Conservation (phyloP, 2,113 vertebrate genomes). For the Microtus ochrogaster region DNA sequence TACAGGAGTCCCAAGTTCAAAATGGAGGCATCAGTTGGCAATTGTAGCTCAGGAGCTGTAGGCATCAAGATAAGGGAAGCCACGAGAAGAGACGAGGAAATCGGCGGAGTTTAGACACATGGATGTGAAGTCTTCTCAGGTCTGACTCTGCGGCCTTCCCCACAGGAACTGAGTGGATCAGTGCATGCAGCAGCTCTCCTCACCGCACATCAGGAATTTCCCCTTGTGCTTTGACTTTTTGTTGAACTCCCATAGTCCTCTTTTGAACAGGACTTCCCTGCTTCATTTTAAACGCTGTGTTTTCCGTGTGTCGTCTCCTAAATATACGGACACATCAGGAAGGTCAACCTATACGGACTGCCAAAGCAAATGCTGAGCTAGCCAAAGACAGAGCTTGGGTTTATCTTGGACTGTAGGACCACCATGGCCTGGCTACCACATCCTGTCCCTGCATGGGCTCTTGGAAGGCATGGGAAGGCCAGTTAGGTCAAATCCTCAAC, state of each 20-base stretch:
- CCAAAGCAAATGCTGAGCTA: slow-evolving; percentile 71
- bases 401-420: slow-evolving; percentile 69
- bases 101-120: neutral
- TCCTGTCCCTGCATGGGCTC: neutral
- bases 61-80: neutral
- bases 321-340: slow-evolving; percentile 53
- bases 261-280: slow-evolving; percentile 58
- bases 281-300: slow-evolving; percentile 60
- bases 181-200: neutral
- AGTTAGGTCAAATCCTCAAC: neutral
- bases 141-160: neutral
- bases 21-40: neutral
- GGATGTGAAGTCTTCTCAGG: no score
- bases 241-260: slow-evolving; percentile 59
- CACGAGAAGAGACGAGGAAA: neutral
- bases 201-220: neutral
- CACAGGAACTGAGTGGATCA: neutral
- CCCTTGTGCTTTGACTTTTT: slow-evolving; percentile 51
- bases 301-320: slow-evolving; percentile 48
- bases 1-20: neutral
- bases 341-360: slow-evolving; percentile 41
- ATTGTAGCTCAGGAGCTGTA: neutral
- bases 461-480: neutral
- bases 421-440: neutral
- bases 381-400: slow-evolving; percentile 64